Conservation (phyloP, 1,140 invertebrate species). For the Cydia amplana region DNA sequence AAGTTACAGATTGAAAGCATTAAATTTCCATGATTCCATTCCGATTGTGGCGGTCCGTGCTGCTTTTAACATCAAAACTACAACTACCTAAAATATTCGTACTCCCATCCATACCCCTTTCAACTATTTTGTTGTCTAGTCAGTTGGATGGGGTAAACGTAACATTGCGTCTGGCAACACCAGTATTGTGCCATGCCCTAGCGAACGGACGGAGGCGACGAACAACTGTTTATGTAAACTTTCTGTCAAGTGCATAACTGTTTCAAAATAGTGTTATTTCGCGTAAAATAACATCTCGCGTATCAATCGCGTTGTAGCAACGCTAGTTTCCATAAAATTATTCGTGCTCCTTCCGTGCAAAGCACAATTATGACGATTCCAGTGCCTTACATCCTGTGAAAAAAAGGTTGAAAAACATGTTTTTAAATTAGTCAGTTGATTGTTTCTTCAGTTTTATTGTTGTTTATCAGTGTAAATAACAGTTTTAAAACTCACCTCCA, state of each 20-base stretch:
- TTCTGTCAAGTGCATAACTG: slow-evolving; percentile 49
- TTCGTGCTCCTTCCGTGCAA: not conserved
- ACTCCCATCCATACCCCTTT: too few species aligned
- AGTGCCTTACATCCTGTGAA: slow-evolving; percentile 32
- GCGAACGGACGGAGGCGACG: slow-evolving; percentile 29
- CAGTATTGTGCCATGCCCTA: slow-evolving; percentile 28
- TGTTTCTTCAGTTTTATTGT: slow-evolving; percentile 19
- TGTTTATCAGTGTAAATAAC: slow-evolving; percentile 19
- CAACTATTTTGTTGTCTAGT: not conserved
- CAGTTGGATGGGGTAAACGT: not conserved
- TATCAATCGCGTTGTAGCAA: slow-evolving; percentile 20
- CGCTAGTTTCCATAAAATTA: not conserved
- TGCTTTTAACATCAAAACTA: too few species aligned
- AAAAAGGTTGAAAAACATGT: slow-evolving; percentile 28
- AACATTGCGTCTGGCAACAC: slow-evolving; percentile 6
- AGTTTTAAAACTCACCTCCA: not conserved
- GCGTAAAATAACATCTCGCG: slow-evolving; percentile 44
- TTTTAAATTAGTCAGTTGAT: slow-evolving; percentile 27
- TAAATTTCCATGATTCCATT: too few species aligned
- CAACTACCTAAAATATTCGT: too few species aligned
- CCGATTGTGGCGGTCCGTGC: too few species aligned
- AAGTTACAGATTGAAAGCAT: too few species aligned
- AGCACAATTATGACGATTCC: slow-evolving; percentile 13
- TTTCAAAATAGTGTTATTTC: slow-evolving; percentile 48
- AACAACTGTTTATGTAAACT: slow-evolving; percentile 57